Evolutionary conservation across 2,113 vertebrate genomes (phyloP).

Genomic region (Corapipo altera): DNA sequence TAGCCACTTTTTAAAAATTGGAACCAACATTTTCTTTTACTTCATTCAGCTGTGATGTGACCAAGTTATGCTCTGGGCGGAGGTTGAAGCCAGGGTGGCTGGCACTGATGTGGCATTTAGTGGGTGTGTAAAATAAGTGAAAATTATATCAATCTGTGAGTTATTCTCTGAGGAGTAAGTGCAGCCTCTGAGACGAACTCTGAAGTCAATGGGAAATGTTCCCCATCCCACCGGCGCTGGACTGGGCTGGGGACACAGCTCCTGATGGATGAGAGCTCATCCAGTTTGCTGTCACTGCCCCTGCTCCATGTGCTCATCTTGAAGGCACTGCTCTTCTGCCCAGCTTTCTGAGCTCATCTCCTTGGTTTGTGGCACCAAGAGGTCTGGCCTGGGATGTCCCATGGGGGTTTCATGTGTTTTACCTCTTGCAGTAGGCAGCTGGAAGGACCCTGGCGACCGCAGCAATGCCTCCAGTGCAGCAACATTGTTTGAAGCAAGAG

Average conservation of each 20-base stretch:
- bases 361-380: background rate
- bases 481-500: rapidly evolving
- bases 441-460: background rate
- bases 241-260: background rate
- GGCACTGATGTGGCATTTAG: background rate
- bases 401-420: background rate
- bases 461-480: background rate
- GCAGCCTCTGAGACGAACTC: background rate
- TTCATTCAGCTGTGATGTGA: background rate
- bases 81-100: background rate
- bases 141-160: background rate
- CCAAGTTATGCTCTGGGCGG: background rate
- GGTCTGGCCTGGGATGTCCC: background rate
- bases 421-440: background rate
- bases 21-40: background rate
- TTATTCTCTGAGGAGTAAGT: background rate
- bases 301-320: background rate
- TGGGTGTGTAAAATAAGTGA: background rate
- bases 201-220: background rate
- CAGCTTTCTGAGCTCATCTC: background rate
- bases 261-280: rapidly evolving
- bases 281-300: background rate
- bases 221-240: background rate
- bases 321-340: background rate
- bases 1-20: background rate